phyloP scores from a whole-genome alignment of 2,113 vertebrate genomes.

The Oxygymnocypris stewartii region DNA sequence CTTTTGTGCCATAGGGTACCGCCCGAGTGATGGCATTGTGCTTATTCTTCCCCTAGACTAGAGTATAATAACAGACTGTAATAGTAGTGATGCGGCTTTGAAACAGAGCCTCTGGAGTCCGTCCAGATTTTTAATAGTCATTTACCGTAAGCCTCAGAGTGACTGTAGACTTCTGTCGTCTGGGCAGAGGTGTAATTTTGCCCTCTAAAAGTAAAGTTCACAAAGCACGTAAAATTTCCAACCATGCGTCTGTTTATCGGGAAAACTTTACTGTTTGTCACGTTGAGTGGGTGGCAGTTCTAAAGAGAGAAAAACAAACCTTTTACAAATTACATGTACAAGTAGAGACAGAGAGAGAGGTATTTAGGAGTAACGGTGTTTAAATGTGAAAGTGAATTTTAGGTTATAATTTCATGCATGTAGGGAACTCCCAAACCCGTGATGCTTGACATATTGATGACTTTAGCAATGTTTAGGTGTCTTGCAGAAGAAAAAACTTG shows the following conservation, averaged over 20 bases:
- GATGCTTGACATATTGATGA: not conserved
- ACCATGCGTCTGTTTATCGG: not conserved
- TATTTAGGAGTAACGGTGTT: not conserved
- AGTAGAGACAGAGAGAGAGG: not conserved
- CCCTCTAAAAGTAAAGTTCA: constrained; percentile 57
- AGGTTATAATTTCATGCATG: not conserved
- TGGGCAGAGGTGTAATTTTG: constrained; percentile 57
- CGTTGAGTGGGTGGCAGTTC: constrained; percentile 59
- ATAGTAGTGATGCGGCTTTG: not conserved
- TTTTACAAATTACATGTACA: not conserved
- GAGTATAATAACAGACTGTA: not conserved
- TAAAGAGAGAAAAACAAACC: constrained; percentile 46
- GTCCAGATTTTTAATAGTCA: not conserved
- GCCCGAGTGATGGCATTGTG: not conserved
- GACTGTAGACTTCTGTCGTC: constrained; percentile 54
- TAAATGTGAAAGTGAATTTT: not conserved
- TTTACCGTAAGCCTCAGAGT: not conserved
- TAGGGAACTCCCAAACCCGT: not conserved
- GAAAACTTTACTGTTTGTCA: not conserved
- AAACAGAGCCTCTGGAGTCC: not conserved
- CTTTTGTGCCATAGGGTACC: no score
- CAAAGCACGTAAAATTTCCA: constrained; percentile 69
- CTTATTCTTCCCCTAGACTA: not conserved
- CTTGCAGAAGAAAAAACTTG: not conserved
- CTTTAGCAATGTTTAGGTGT: not conserved